Evolutionary conservation across 2,113 vertebrate species (phyloP), one percentile per base, ranked within the genome.

Genomic region (Agapornis roseicollis): DNA sequence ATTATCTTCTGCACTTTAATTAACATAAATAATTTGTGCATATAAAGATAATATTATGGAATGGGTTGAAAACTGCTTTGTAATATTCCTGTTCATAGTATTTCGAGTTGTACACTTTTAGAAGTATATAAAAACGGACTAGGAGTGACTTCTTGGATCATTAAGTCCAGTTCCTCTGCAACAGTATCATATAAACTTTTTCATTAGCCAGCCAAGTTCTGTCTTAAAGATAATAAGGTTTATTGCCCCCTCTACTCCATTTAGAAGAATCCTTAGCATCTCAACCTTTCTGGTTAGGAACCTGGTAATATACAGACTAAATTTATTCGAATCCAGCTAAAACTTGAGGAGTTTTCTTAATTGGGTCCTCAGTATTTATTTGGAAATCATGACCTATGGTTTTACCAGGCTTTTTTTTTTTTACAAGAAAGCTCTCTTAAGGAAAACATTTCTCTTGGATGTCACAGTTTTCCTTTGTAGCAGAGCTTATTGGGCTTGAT

Each of bases 111-210:
- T 60, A 71, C 0, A 0, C 50, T 92, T 79, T 85, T 61, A 87
- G 53, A 66, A 65, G 31, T 37, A 17, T 61, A 58, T 87, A 68
- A 71, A 92, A 92, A 86, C 27, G 24, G 55, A 78, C 69, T 85
- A 60, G 52, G 73, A 90, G 65, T 80, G 60, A 73, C 72, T 86
- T 95, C 69, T 68, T 90, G 84, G 87, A 53, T 94, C 91, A 71
- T 95, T 92, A 89, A 90, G 19, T 87, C 78, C 69, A 89, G 49
- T 84, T 42, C n/a, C 65, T 41, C 50, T 87, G 71, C 80, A 95
- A 41, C 37, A 85, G 28, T 41, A 76, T 72, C 68, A 65, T 87
- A 94, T 41, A 56, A 87, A 81, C 69, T 79, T 94, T 71, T 72
- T 69, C 80, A 79, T 85, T 86, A 91, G 28, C 60, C 56, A 76